These are phyloP conservation scores for Sebastes diploproa DNA, from an alignment of 2,797 vertebrate genomes.

Conservation along the genomic window DNA sequence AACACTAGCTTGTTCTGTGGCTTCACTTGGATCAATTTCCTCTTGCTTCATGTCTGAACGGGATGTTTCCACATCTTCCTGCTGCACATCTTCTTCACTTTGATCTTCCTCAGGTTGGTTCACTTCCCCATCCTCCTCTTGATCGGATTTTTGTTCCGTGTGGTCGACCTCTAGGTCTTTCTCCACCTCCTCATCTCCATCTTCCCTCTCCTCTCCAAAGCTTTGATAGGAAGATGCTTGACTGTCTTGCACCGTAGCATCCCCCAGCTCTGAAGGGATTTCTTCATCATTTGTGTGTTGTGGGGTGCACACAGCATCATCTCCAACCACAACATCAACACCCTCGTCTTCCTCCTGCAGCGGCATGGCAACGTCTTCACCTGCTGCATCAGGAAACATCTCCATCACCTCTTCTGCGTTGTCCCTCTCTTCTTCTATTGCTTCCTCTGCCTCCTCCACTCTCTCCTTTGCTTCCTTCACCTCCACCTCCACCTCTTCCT, in stretches of 20 bases:
- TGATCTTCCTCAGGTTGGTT: background rate
- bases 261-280: background rate
- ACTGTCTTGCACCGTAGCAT: background rate
- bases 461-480: slow-evolving; percentile 2
- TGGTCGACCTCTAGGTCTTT: background rate
- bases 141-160: background rate
- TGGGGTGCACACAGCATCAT: fast-evolving
- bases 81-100: background rate
- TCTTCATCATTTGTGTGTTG: background rate
- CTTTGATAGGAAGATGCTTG: background rate
- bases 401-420: slow-evolving; percentile 1
- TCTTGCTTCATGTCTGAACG: background rate
- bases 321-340: background rate
- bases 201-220: slow-evolving; percentile 14
- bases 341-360: slow-evolving; percentile 11
- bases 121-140: background rate
- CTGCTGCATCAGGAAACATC: background rate
- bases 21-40: slow-evolving; percentile 1
- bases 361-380: background rate
- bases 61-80: background rate
- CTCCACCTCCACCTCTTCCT: background rate
- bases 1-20: background rate
- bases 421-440: slow-evolving; percentile 13
- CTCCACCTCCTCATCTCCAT: background rate
- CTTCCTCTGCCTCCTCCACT: slow-evolving; percentile 31